Percentiles rank a stretch among this genome's conserved stretches.
phyloP scores from a whole-genome alignment of 2,888 invertebrate genomes.

The Opisthograptis luteolata region DNA sequence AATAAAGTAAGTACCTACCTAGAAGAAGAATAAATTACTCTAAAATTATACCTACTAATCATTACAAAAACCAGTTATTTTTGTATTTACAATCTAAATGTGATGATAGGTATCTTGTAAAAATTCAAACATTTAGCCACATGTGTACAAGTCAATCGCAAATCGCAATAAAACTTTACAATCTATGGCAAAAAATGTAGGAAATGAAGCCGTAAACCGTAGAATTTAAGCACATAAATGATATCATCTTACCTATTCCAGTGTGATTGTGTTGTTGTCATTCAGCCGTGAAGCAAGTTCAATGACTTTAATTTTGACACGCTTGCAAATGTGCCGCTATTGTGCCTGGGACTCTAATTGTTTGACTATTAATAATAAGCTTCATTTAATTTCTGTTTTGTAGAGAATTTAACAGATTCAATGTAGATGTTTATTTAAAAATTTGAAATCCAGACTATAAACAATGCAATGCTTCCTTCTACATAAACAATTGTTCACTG shows the following conservation, averaged over 20 bases:
- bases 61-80: too few species aligned
- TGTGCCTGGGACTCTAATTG: conserved; percentile 4
- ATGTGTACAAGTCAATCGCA: not conserved
- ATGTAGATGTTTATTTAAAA: too few species aligned
- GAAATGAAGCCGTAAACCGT: not conserved
- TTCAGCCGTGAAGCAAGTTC: conserved; percentile 11
- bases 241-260: conserved; percentile 7
- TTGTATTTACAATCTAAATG: too few species aligned
- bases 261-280: not conserved
- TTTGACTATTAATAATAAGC: too few species aligned
- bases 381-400: not conserved
- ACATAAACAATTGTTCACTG: too few species aligned
- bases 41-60: too few species aligned
- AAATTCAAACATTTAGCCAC: not conserved
- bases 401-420: too few species aligned
- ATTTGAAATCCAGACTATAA: too few species aligned
- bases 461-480: too few species aligned
- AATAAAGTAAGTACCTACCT: too few species aligned
- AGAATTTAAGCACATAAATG: conserved; percentile 2
- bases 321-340: conserved; percentile 6
- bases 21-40: too few species aligned
- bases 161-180: not conserved
- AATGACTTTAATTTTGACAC: conserved; percentile 10
- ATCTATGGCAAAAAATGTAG: conserved; percentile 1
- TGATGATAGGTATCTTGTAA: too few species aligned